A percentile compares a stretch with the other conserved stretches of the same genome.
phyloP scores from a whole-genome alignment of 2,797 vertebrate species.

The Allobates femoralis region DNA sequence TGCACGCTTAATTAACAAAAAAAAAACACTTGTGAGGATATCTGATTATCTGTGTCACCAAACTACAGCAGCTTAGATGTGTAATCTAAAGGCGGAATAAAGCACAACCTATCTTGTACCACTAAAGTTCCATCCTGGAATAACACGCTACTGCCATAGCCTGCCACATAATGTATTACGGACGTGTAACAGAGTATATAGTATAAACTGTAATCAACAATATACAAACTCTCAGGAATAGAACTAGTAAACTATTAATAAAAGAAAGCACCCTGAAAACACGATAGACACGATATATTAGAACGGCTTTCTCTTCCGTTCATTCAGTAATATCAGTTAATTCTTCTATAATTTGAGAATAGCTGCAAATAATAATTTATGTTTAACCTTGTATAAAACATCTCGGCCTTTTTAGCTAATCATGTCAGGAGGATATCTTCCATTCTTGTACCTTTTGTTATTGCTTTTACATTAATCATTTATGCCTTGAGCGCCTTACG shows the following conservation, averaged over 20 bases:
- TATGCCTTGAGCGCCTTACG: background rate
- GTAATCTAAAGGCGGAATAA: slow-evolving; percentile 41
- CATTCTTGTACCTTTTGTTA: background rate
- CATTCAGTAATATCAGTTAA: background rate
- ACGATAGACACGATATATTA: background rate
- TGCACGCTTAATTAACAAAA: slow-evolving; percentile 28
- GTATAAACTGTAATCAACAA: slow-evolving; percentile 4
- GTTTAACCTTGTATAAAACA: background rate
- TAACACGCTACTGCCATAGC: slow-evolving; percentile 31
- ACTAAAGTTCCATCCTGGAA: slow-evolving; percentile 6
- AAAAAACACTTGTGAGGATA: slow-evolving; percentile 3
- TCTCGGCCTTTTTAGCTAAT: background rate
- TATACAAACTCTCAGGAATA: slow-evolving; percentile 51
- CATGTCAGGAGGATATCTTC: background rate
- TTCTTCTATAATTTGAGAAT: background rate
- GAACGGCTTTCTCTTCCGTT: background rate
- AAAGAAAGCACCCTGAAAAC: slow-evolving; percentile 1
- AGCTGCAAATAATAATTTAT: background rate
- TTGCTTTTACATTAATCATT: slow-evolving; percentile 22
- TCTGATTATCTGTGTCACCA: slow-evolving; percentile 22
- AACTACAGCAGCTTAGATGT: slow-evolving; percentile 49
- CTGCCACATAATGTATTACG: slow-evolving; percentile 5
- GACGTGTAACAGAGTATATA: background rate
- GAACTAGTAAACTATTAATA: background rate
- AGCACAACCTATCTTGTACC: slow-evolving; percentile 28